phyloP scores from a whole-genome alignment of 2,888 invertebrate species.

The Calliscelio sp. region DNA sequence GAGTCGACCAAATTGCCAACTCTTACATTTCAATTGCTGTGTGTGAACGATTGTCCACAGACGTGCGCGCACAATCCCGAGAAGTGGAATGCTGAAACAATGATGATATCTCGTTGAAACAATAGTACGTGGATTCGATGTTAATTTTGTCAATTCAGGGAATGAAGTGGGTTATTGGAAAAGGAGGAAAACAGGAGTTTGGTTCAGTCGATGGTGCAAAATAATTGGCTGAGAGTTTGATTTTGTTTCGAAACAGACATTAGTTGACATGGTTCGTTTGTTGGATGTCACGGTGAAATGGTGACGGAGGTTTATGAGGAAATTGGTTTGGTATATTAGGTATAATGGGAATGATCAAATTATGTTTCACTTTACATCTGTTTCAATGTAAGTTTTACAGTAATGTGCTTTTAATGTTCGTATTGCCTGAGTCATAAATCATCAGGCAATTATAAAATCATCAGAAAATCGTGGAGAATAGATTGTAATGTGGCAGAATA shows the following conservation, averaged over 20 bases:
- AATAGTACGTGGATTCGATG: constrained; percentile 12
- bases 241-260: neutral
- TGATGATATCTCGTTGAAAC: constrained; percentile 26
- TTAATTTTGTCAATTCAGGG: constrained; percentile 29
- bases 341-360: no score
- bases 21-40: constrained; percentile 26
- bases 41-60: constrained; percentile 31
- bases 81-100: constrained; percentile 25
- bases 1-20: constrained; percentile 9
- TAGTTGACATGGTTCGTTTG: no score
- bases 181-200: neutral
- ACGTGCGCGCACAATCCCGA: constrained; percentile 24
- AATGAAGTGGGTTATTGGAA: constrained; percentile 17
- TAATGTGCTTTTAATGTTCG: constrained; percentile 8
- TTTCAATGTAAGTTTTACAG: neutral
- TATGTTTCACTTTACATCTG: neutral
- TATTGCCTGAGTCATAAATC: neutral
- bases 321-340: no score
- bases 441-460: constrained; percentile 4
- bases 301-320: no score
- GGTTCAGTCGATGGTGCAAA: neutral
- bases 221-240: neutral
- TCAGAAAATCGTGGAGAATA: neutral
- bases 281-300: no score
- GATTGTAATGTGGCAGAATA: neutral